Base-by-base conservation (phyloP, 2,888 invertebrate species). In the Phymatocera aterrima region DNA sequence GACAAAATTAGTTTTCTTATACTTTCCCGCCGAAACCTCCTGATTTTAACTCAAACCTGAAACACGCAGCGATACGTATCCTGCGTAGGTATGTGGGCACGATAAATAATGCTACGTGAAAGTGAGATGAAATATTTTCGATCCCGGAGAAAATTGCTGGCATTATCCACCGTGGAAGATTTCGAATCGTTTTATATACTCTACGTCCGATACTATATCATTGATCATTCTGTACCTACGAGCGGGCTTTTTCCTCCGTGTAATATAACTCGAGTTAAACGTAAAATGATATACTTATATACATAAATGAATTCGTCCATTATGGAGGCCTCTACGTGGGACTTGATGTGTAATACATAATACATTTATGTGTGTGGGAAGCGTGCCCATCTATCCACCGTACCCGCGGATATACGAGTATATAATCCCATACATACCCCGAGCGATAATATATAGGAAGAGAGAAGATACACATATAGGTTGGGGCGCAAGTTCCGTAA, bases 201-300 rank as follows among this genome's bases (percentile, higher is more conserved):
- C 28, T 64, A 72, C 43, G 68, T 28, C 24, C 46, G 68, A 68
- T 46, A 24, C 46, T 37, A 34, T 37, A 34, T 72, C 34, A 72
- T 72, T 72, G 72, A 48, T 72, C 51, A 72, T 72, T 54, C n/a
- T 46, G n/a, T n/a, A n/a, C n/a, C 54, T 31, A 54, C 51, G 51
- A 24, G 68, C 68, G 68, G 28, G 68, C 57, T 46, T 3, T n/a
- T 68, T 68, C 68, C 28, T 10, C n/a, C 21, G 68, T n/a, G n/a
- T 46, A 46, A 43, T 68, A 21, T 51, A 18, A 64, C 37, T 34
- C 31, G 72, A 72, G 68, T 68, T 54, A 21, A 72, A 72, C 72
- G 72, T 72, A 72, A 72, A 72, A 72, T 72, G 72, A 72, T 72
- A 72, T 51, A 72, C 51, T 21, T 51, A 51, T 72, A 72, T 72